Base-by-base conservation (phyloP, 2,888 invertebrate genomes). In the Agapetus fuscipes region DNA sequence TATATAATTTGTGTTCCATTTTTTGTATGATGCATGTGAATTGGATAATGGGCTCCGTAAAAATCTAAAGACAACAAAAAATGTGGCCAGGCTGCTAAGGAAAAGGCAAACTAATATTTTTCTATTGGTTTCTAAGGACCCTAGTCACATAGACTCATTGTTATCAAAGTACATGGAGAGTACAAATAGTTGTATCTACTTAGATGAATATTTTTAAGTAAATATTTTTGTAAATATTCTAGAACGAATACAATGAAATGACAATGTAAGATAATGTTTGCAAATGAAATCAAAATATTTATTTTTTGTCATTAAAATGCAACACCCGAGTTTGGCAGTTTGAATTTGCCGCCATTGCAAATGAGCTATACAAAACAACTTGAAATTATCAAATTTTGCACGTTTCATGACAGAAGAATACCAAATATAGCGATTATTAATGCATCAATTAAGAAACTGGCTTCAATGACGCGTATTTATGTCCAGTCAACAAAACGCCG, bases 311-410 rank as follows among this genome's bases (percentile, higher is more conserved):
- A 20, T 6, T 20, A 20, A 20, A 4, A 20, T 6, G 20, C 9
- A 20, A 20, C 9, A 9, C 20, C n/a, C n/a, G n/a, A n/a, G 10
- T 24, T 24, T 24, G 25, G 10, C 6, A 34, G 29, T 43, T 29
- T 27, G 32, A 43, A 33, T 26, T 43, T 43, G 15, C 43, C 43
- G 43, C 43, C 33, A 25, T 14, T 10, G 38, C 38, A 35, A 41
- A 36, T 27, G 3, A 16, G 4, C 6, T 31, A 24, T 20, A 37
- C 25, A 34, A 17, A 37, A 29, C 26, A 32, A 11, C 5, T 6
- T 4, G 9, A 20, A 20, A 20, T 9, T 20, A 20, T 27, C 15
- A 30, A 30, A 34, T 15, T 35, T 32, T 25, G 15, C 11, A 28
- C 17, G n/a, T n/a, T 34, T 25, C 13, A 17, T 38, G 38, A 38